Evolutionary conservation across 1,140 invertebrate species (phyloP).

Genomic region (Batillaria attramentaria): DNA sequence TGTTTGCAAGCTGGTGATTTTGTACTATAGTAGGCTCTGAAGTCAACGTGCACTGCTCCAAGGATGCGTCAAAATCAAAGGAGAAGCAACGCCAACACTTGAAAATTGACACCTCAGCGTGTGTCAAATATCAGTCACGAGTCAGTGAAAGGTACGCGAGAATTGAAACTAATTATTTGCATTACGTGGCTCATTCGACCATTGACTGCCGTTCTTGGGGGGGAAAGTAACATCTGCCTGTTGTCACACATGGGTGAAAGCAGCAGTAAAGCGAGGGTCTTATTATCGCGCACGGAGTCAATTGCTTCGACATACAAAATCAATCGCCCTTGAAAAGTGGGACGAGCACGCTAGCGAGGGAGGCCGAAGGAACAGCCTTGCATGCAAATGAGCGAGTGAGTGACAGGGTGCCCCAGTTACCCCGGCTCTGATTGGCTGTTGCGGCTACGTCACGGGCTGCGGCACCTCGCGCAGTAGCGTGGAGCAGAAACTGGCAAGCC

Average conservation of each 20-base stretch:
- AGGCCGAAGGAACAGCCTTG: constrained; percentile 12
- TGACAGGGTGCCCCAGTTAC: not conserved
- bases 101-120: not conserved
- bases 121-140: not conserved
- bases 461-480: constrained; percentile 20
- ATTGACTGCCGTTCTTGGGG: too few species aligned
- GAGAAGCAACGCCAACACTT: not conserved
- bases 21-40: too few species aligned
- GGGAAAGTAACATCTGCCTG: not conserved
- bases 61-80: too few species aligned
- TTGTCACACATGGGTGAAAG: not conserved
- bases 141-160: not conserved
- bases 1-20: too few species aligned
- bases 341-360: not conserved
- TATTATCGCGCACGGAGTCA: not conserved
- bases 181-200: not conserved
- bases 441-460: constrained; percentile 12
- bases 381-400: constrained; percentile 25
- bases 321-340: constrained; percentile 10
- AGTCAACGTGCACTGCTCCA: too few species aligned
- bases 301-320: constrained; percentile 18
- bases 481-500: not conserved
- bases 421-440: constrained; percentile 19
- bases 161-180: not conserved
- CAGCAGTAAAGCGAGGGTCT: not conserved